Percentiles rank a stretch among this genome's conserved stretches.
phyloP scores from a whole-genome alignment of 2,888 invertebrate species.

The Hipparchia semele region DNA sequence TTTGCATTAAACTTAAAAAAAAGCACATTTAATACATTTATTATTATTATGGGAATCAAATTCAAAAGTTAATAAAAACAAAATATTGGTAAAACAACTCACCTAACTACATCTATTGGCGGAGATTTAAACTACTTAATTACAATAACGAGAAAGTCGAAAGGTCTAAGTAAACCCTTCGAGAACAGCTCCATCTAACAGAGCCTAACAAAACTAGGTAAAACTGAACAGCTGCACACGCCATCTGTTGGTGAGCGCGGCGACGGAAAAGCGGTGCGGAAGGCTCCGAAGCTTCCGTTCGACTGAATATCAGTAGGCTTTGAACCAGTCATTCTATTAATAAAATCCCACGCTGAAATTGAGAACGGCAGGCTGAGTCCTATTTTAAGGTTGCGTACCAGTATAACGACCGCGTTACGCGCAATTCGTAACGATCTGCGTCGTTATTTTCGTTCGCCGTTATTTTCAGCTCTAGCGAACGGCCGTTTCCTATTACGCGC shows the following conservation, averaged over 20 bases:
- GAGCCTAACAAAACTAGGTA: conserved; percentile 49
- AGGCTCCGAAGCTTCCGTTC: conserved; percentile 63
- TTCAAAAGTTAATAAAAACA: conserved; percentile 4
- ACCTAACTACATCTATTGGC: conserved; percentile 59
- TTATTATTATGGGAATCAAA: background rate
- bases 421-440: conserved; percentile 52
- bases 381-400: conserved; percentile 56
- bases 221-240: conserved; percentile 48
- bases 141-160: conserved; percentile 37
- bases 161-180: conserved; percentile 36
- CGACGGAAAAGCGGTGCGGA: conserved; percentile 50
- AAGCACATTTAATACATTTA: too few relatives aligned
- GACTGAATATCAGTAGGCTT: conserved; percentile 65
- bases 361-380: conserved; percentile 50
- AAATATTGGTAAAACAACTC: conserved; percentile 22
- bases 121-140: conserved; percentile 31
- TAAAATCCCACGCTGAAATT: conserved; percentile 54
- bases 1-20: too few relatives aligned
- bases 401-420: conserved; percentile 49
- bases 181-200: conserved; percentile 63
- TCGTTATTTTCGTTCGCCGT: conserved; percentile 71
- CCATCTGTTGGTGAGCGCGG: conserved; percentile 55
- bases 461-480: conserved; percentile 52
- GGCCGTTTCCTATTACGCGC: conserved; percentile 47
- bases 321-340: conserved; percentile 49